Evolutionary conservation across 1,140 invertebrate species (phyloP), one percentile per base, ranked within the genome.

Genomic region (Hyles euphorbiae): DNA sequence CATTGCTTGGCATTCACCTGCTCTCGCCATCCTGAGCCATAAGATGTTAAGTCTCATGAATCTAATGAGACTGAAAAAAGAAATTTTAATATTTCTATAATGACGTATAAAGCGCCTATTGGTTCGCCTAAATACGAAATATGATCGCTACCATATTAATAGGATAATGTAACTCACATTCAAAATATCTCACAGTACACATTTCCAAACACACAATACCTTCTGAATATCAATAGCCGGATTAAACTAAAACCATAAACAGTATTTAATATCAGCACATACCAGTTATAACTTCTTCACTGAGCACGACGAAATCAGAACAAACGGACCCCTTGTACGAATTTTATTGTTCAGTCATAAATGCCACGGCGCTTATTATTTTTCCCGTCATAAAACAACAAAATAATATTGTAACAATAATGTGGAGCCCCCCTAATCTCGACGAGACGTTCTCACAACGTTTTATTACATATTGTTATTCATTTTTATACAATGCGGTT

Each of bases 401-500:
- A 78, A 81, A 87, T 83, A 83, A 84, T 83, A 80, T 74, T 77
- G 73, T 76, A 64, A 79, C 82, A 78, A 78, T 83, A 80, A 81
- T 77, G 62, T 74, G 69, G 62, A 54, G 72, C 60, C 78, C 72
- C 82, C 72, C 63, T 78, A 76, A 83, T 76, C 74, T 75, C 66
- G 63, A 65, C 68, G 68, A 64, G 65, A 69, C 68, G 73, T 67
- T 79, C 78, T 83, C 73, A 63, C 72, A 70, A 12, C 43, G 53
- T 78, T 85, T 85, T 85, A 85, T 82, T 68, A 68, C 73, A 53
- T 55, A 74, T 74, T 78, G 67, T 81, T 78, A 82, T 82, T 80
- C 78, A 71, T 71, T 78, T 76, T 76, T 77, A 74, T 79, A 71
- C 65, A 65, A 76, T 70, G 79, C 61, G 68, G 74, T 72, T 76